Base-by-base conservation (phyloP, 2,888 invertebrate genomes). In the Erebia ligea region DNA sequence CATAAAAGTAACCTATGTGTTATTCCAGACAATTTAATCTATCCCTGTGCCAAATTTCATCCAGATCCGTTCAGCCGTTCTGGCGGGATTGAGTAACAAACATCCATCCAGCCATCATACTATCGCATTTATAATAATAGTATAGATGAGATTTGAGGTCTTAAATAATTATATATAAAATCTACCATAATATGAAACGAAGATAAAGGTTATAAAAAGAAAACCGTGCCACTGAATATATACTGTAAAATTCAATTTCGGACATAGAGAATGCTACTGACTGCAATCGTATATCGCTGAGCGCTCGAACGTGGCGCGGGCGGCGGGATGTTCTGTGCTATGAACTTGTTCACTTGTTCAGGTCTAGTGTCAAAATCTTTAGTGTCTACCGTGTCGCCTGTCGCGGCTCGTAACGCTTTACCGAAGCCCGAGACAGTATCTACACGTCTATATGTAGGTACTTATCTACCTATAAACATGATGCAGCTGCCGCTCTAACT, bases 351-450 rank as follows among this genome's bases (percentile, higher is more conserved):
- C 82, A 78, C 80, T 77, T 79, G 78, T 84, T 82, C 82, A 81
- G 82, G 81, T 88, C 85, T 89, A 89, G 90, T 90, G 90, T 90
- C 91, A 91, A 92, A 90, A 91, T 92, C 91, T 90, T 91, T 91
- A 91, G 89, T 82, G 86, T 82, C 79, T 82, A 83, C 85, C 84
- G 82, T 84, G 84, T 82, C 80, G 63, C 82, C 79, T 66, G 67
- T 59, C 64, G 69, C 59, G 63, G 54, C 68, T 69, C 34, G 64
- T 19, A 66, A 64, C 71, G 68, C 56, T 68, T 58, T 45, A 25
- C 64, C 57, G 63, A 58, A 70, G 17, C 54, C 48, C 17, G 45
- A 54, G 21, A 64, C 64, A 34, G 13, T 65, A 66, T 54, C 58
- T 65, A 54, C 59, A 71, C 71, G 48, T 56, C 48, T 56, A 25